These are phyloP conservation scores for Craseonycteris thonglongyai DNA, from an alignment of 2,113 vertebrate species.

Conservation along the genomic window DNA sequence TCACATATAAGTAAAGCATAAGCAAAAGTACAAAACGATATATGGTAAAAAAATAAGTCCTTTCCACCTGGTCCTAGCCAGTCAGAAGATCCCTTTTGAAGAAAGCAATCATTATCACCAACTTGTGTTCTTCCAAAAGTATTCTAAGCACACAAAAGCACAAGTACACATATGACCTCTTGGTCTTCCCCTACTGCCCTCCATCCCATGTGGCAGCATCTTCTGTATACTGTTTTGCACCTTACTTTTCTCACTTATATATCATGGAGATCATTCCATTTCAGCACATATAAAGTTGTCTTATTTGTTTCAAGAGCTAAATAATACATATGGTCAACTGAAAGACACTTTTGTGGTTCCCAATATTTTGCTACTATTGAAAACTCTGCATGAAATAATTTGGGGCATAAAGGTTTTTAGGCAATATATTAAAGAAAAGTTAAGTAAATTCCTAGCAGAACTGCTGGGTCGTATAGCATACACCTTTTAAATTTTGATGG, in stretches of 20 bases:
- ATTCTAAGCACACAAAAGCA: not conserved
- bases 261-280: not conserved
- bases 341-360: not conserved
- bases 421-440: not conserved
- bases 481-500: not conserved
- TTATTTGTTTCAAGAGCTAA: not conserved
- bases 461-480: not conserved
- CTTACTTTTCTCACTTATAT: not conserved
- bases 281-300: not conserved
- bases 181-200: no score
- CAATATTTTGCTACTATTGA: not conserved
- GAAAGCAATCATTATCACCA: not conserved
- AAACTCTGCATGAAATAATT: not conserved
- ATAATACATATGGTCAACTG: not conserved
- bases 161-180: rapidly evolving
- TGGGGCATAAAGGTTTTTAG: not conserved
- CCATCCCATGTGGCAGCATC: not conserved
- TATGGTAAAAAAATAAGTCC: not conserved
- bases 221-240: not conserved
- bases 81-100: not conserved
- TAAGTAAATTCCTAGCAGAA: not conserved
- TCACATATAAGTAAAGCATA: not conserved
- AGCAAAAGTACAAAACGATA: not conserved
- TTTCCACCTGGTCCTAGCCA: not conserved
- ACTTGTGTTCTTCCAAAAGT: not conserved